Base-by-base conservation (phyloP, 2,888 invertebrate species). In the Baronia brevicornis region DNA sequence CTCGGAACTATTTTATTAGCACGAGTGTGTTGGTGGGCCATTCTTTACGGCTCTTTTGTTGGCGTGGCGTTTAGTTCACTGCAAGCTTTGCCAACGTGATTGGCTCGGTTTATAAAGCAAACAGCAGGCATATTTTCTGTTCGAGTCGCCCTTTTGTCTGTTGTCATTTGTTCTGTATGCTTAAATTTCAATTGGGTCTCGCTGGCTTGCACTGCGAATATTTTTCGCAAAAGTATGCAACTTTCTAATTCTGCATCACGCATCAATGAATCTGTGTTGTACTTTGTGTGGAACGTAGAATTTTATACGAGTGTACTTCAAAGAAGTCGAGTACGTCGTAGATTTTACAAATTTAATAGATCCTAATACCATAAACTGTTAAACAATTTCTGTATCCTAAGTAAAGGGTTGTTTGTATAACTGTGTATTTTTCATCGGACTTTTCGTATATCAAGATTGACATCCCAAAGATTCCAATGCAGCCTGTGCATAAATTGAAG, bases 31-130 rank as follows among this genome's bases (percentile, higher is more conserved):
- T 60, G 77, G 70, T 67, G 74, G 69, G 55, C 78, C 74, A 80
- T 82, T 82, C 82, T 82, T 82, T 80, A 82, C 71, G 65, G 69
- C 65, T 66, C 78, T 75, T 78, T 79, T 79, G 79, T 79, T 70
- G 68, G 65, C 60, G 61, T 62, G 62, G 62, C 73, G 77, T 72
- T 75, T 77, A 74, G 74, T 71, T 48, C 68, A 60, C 68, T 69
- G 63, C 67, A 46, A 55, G 57, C 61, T 51, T 54, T 39, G 41
- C 43, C 59, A 53, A 52, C 54, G 64, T 70, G 77, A 79, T 80
- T 79, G 79, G 79, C 63, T 58, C 54, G 66, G 66, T 66, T 68
- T 71, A 64, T 70, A 70, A 65, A 61, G 61, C 67, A 73, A 72
- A 73, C 66, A 66, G 48, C 50, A 54, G 56, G 60, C 58, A 62